Evolutionary conservation across 2,888 invertebrate species (phyloP).

Genomic region (Pheosia gnoma): DNA sequence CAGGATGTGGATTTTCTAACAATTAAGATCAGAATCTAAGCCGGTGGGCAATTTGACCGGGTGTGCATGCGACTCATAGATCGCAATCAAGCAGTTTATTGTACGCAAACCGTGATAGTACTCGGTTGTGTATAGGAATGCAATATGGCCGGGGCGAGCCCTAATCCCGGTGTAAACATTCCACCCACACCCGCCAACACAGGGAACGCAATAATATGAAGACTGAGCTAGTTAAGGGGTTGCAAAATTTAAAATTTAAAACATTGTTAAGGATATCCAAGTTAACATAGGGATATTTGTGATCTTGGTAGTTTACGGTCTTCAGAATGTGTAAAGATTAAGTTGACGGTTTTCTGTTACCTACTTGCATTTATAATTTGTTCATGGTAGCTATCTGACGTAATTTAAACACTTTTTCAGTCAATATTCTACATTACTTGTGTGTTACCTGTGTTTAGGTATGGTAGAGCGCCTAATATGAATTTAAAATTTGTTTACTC

Average conservation of each 20-base stretch:
- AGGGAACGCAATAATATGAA: conserved; percentile 69
- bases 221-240: conserved; percentile 41
- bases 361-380: too few relatives aligned
- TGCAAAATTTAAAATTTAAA: conserved; percentile 27
- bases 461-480: neutral
- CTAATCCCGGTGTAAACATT: conserved; percentile 75
- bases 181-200: conserved; percentile 60
- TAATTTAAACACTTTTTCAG: too few relatives aligned
- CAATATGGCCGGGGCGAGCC: conserved; percentile 62
- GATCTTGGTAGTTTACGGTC: too few relatives aligned
- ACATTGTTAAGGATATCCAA: too few relatives aligned
- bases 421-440: neutral
- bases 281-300: too few relatives aligned
- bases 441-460: neutral
- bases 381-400: too few relatives aligned
- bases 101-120: conserved; percentile 28
- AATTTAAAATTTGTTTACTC: conserved; percentile 23
- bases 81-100: conserved; percentile 42
- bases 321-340: too few relatives aligned
- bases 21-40: neutral
- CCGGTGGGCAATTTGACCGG: conserved; percentile 14
- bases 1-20: neutral
- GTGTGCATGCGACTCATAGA: conserved; percentile 25
- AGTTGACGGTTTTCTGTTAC: too few relatives aligned
- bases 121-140: conserved; percentile 65